These are phyloP conservation scores for Okamejei kenojei DNA, from an alignment of 2,797 vertebrate species.

Conservation along the genomic window DNA sequence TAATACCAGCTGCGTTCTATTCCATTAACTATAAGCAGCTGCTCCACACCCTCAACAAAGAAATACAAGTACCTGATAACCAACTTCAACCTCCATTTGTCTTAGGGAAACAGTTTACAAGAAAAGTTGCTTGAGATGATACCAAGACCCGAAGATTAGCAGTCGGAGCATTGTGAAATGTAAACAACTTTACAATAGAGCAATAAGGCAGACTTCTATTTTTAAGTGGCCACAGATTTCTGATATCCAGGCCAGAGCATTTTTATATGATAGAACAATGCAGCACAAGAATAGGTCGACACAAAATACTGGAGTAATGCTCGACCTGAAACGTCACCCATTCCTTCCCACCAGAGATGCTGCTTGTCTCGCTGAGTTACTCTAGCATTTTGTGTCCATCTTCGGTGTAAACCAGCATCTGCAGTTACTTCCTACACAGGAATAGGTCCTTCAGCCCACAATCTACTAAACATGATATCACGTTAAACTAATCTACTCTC, in stretches of 20 bases:
- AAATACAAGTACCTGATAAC: constrained; percentile 29
- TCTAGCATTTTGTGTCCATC: no score
- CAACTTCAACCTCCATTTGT: constrained; percentile 27
- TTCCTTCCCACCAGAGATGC: no score
- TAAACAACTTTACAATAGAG: background rate
- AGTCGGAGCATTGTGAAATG: background rate
- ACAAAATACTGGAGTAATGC: no score
- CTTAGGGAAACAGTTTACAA: background rate
- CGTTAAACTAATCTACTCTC: no score
- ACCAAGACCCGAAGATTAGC: background rate
- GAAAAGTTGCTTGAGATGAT: background rate
- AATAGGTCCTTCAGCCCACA: no score
- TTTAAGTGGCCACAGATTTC: background rate
- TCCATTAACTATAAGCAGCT: constrained; percentile 60
- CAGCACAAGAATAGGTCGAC: no score
- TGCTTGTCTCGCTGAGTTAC: no score
- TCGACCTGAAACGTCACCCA: no score
- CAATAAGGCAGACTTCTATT: background rate
- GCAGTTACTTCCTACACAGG: no score
- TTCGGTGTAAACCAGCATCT: no score
- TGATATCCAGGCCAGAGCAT: constrained; percentile 9
- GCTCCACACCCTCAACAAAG: constrained; percentile 39
- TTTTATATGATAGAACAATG: background rate
- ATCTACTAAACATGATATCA: no score
- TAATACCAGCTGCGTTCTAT: constrained; percentile 57